A percentile compares a stretch with the other conserved stretches of the same genome.
Evolutionary conservation across 2,888 invertebrate species (phyloP).

Genomic region (Reticulitermes lucifugus): DNA sequence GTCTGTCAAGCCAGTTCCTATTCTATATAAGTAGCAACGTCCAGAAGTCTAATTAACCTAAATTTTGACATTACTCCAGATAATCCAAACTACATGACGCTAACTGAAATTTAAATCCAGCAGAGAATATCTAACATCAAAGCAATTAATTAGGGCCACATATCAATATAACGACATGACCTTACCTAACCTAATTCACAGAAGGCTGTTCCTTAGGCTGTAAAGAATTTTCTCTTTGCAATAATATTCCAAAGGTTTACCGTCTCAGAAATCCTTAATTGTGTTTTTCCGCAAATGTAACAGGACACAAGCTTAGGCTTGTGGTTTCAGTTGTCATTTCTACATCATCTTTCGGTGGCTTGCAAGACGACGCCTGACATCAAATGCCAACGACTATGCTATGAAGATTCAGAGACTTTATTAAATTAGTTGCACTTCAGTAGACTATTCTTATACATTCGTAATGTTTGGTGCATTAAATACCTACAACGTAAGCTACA

Average conservation of each 20-base stretch:
- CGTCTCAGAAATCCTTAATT: background rate
- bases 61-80: too few species aligned
- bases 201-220: background rate
- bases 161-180: slow-evolving; percentile 20
- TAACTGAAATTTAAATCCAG: too few species aligned
- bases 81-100: too few species aligned
- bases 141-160: too few species aligned
- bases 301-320: background rate
- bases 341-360: background rate
- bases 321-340: background rate
- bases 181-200: slow-evolving; percentile 34
- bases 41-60: too few species aligned
- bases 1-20: too few species aligned
- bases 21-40: too few species aligned
- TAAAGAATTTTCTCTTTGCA: background rate
- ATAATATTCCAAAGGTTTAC: background rate
- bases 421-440: background rate
- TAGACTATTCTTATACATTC: background rate
- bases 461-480: background rate
- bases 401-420: background rate
- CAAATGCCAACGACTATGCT: background rate
- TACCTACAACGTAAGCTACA: background rate
- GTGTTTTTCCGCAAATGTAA: background rate
- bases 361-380: background rate
- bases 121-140: too few species aligned